Conservation (phyloP, 2,888 invertebrate species). For the Drosophila mimica region DNA sequence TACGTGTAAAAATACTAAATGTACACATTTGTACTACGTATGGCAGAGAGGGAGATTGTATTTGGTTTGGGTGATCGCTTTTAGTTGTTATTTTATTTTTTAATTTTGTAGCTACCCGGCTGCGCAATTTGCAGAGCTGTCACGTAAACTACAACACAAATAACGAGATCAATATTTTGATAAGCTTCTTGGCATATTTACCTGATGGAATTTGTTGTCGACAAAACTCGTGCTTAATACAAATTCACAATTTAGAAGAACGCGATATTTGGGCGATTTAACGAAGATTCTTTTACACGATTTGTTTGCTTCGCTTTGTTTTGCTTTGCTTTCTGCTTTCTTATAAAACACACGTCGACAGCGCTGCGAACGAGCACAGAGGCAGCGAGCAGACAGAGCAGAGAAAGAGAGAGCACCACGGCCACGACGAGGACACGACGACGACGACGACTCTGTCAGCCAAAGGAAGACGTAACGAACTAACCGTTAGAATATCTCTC, state of each 20-base stretch:
- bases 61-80: constrained; percentile 9
- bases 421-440: constrained; percentile 40
- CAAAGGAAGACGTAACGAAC: constrained; percentile 13
- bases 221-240: constrained; percentile 45
- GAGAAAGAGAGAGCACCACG: constrained; percentile 17
- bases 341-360: constrained; percentile 29
- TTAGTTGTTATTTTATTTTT: constrained; percentile 12
- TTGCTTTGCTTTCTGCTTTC: constrained; percentile 20
- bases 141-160: constrained; percentile 41
- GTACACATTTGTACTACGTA: neutral
- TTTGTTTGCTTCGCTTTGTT: constrained; percentile 6
- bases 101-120: constrained; percentile 21
- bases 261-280: constrained; percentile 9
- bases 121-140: constrained; percentile 20
- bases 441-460: neutral
- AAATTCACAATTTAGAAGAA: constrained; percentile 19
- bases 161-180: constrained; percentile 43
- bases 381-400: neutral
- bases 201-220: constrained; percentile 36
- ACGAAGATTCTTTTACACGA: neutral
- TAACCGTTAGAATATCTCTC: constrained; percentile 13
- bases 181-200: constrained; percentile 49
- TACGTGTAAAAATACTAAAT: constrained; percentile 18
- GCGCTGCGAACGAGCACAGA: constrained; percentile 6
- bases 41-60: constrained; percentile 2